Base-by-base conservation (phyloP, 2,113 vertebrate species). In the Dasypus novemcinctus region DNA sequence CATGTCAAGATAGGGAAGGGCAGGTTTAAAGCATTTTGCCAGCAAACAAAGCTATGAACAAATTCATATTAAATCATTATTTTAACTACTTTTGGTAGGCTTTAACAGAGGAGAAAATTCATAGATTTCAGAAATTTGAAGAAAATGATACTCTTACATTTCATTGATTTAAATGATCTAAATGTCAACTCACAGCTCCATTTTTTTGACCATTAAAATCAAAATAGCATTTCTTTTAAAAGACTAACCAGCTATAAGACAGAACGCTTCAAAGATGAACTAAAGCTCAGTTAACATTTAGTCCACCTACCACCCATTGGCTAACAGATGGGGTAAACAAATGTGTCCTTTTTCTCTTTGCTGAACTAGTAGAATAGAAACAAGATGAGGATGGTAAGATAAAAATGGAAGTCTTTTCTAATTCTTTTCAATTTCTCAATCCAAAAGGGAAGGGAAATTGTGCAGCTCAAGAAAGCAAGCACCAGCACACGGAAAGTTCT, bases 21-120 rank as follows among this genome's bases (percentile, higher is more conserved):
- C 99, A 64, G 99, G 99, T 98, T 99, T 99, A 98, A 99, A 99
- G 98, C 99, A 99, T 99, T 99, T 99, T 66, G 99, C 99, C 98
- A 99, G 99, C 98, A 99, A 99, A 98, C 99, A 99, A 98, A 99
- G 98, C 99, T 99, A 97, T 76, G 93, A 98, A 87, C 87, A 98
- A 97, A 98, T 81, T 63, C 96, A 90, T 14, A 52, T 20, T 68
- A 69, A 46, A 68, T 57, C 64, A 27, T 86, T 68, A 92, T n/a
- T 94, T 87, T 57, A 79, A 82, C 36, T 41, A 87, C 18, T 54
- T 49, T 59, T 29, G 27, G 54, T 9, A 94, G 14, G 29, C 36
- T 52, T 75, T n/a, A 84, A 63, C 43, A 72, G 36, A 64, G 46
- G 1, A 96, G n/a, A 31, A 94, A 89, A 76, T 88, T 69, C 79